Percentiles rank a stretch among this genome's conserved stretches.
These are phyloP conservation scores for Eidolon helvum DNA, from an alignment of 2,113 vertebrate genomes.

Conservation along the genomic window DNA sequence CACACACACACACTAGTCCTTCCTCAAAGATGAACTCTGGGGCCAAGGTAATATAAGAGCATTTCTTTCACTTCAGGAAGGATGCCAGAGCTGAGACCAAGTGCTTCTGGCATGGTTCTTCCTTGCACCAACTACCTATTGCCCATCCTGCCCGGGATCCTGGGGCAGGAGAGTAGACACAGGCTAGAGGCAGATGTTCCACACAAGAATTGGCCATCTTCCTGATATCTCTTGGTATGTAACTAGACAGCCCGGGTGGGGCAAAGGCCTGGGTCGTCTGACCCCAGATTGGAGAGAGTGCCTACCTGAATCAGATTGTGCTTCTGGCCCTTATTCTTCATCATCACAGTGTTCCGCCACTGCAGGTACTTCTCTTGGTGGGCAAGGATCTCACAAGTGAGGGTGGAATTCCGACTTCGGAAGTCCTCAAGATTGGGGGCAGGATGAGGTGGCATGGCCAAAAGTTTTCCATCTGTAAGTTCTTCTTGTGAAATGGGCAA, in stretches of 20 bases:
- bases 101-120: accelerated
- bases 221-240: not conserved
- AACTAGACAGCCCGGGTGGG: not conserved
- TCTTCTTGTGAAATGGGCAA: constrained; percentile 65
- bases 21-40: not conserved
- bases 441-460: accelerated
- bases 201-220: not conserved
- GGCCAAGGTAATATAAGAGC: too few relatives aligned
- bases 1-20: too few relatives aligned
- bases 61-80: not conserved
- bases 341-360: constrained; percentile 59
- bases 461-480: not conserved
- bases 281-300: accelerated
- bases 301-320: constrained; percentile 81
- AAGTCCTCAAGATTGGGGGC: accelerated
- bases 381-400: not conserved
- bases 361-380: constrained; percentile 71
- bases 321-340: not conserved
- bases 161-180: not conserved
- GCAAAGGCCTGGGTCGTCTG: not conserved
- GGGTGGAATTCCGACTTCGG: accelerated
- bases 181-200: not conserved
- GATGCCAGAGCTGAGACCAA: not conserved
- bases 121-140: accelerated
- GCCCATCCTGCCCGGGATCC: too few relatives aligned